Base-by-base conservation (phyloP, 2,113 vertebrate species). In the Astatotilapia flaviijosephi region DNA sequence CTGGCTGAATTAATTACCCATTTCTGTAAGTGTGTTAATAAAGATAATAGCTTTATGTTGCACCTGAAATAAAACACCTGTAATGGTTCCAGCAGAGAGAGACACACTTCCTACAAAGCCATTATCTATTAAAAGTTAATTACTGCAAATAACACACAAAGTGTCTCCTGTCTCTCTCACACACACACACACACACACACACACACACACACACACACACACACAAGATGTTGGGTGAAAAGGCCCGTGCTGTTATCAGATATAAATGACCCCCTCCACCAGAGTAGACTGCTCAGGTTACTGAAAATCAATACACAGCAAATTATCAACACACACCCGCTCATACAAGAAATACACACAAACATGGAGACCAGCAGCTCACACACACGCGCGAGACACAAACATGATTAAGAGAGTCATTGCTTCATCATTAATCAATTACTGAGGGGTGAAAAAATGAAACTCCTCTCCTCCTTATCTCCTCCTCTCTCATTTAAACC, bases 261-360 rank as follows among this genome's bases (percentile, higher is more conserved):
- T 93, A 91, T 89, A 92, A 95, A 93, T 93, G 89, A 92, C 88
- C 89, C 90, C 89, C 86, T 88, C 83, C 89, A 90, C 82, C 86
- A 91, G 87, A 91, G 90, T 86, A 75, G 86, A 94, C 94, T 93
- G 92, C 93, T 94, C 92, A 89, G 89, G 94, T 95, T 94, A 95
- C 94, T 92, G 89, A 88, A 83, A 88, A 95, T 95, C 94, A 94
- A 95, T 95, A 92, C 89, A 5, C 87, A 86, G 88, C 94, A 95
- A 93, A 95, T 93, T 93, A 91, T 92, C 83, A 85, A 90, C 89
- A 28, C 47, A 82, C 54, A 85, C 40, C 51, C 62, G 47, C 70
- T 58, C 7, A 58, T 15, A 15, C 45, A 75, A 45, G 68, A 73
- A 45, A 73, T 55, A 6, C 28, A 60, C 82, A 60, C 45, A 83